Conservation (phyloP, 2,113 vertebrate species). For the human (Homo sapiens) region DNA sequence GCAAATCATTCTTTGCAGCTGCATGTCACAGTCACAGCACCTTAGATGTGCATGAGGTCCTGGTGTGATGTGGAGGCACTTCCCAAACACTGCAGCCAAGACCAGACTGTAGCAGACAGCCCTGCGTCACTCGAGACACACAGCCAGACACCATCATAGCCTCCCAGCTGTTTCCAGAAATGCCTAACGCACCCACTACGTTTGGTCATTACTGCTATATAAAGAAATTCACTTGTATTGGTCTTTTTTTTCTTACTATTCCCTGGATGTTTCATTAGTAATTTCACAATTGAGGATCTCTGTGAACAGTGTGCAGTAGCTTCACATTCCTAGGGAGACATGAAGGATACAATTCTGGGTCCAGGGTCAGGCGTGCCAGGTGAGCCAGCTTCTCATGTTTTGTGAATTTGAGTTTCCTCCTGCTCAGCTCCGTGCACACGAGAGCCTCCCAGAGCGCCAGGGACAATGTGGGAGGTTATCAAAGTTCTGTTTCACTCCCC, state of each 20-base stretch:
- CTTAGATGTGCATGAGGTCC: fast-evolving
- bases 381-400: fast-evolving
- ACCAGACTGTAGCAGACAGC: no score
- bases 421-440: not conserved
- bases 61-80: not conserved
- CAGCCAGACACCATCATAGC: not conserved
- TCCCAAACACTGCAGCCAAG: not conserved
- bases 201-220: not conserved
- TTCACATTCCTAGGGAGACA: fast-evolving
- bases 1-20: not conserved
- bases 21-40: fast-evolving
- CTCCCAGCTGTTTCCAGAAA: not conserved
- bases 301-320: not conserved
- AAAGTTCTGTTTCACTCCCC: not conserved
- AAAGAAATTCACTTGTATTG: not conserved
- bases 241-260: no score
- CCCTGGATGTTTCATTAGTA: not conserved
- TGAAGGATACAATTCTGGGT: not conserved
- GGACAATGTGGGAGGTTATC: not conserved
- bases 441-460: no score
- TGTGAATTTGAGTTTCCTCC: not conserved
- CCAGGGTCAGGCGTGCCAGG: not conserved
- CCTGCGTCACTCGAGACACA: not conserved
- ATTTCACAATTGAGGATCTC: not conserved
- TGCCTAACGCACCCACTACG: fast-evolving